These are phyloP conservation scores for Orgyia antiqua DNA, from an alignment of 2,888 invertebrate genomes.

Conservation along the genomic window DNA sequence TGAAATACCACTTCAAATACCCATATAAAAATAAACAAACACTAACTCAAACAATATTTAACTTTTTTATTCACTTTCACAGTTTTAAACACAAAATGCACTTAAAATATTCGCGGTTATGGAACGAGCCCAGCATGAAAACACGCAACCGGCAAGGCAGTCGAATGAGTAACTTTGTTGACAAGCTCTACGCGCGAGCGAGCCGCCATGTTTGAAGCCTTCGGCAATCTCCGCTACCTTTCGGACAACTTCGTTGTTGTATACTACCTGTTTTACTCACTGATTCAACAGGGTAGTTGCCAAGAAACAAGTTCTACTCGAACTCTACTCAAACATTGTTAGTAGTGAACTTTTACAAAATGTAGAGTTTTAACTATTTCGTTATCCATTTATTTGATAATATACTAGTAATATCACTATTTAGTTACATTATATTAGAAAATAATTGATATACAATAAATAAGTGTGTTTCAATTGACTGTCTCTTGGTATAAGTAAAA, in stretches of 20 bases:
- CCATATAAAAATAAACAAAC: slow-evolving; percentile 18
- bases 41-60: slow-evolving; percentile 19
- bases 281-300: slow-evolving; percentile 1
- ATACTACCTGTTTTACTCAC: slow-evolving; percentile 13
- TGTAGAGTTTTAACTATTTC: slow-evolving; percentile 4
- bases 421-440: no score
- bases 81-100: slow-evolving; percentile 32
- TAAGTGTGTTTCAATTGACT: no score
- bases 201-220: slow-evolving; percentile 60
- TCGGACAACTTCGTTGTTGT: slow-evolving; percentile 39
- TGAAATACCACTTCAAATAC: slow-evolving; percentile 29
- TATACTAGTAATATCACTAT: background rate
- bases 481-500: no score
- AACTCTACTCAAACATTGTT: slow-evolving; percentile 5
- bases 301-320: slow-evolving; percentile 24
- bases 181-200: slow-evolving; percentile 61
- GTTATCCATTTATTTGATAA: background rate
- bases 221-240: slow-evolving; percentile 50
- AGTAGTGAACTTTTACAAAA: background rate
- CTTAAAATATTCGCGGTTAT: slow-evolving; percentile 32
- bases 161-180: slow-evolving; percentile 58
- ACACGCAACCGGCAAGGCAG: slow-evolving; percentile 47
- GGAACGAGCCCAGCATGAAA: slow-evolving; percentile 24
- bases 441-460: no score
- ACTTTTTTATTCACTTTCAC: slow-evolving; percentile 40